These are phyloP conservation scores for Petrocephalus zakoni DNA, from an alignment of 2,113 vertebrate species.

Conservation along the genomic window DNA sequence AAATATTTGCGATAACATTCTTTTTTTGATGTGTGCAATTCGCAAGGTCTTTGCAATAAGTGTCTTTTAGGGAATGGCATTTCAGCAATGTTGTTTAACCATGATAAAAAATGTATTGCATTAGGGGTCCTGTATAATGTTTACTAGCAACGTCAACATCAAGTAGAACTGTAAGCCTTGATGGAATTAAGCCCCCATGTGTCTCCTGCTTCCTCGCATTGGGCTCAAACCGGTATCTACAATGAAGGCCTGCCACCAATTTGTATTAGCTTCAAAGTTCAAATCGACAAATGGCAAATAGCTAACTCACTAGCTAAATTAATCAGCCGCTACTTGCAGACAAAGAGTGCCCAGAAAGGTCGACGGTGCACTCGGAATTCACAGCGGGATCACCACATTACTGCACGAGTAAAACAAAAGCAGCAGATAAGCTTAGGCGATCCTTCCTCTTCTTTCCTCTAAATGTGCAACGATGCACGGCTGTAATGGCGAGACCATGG, in stretches of 20 bases:
- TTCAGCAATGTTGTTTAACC: slow-evolving; percentile 35
- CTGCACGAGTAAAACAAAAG: not conserved
- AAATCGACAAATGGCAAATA: not conserved
- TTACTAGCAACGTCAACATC: slow-evolving; percentile 42
- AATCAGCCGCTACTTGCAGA: not conserved
- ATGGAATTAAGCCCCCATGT: slow-evolving; percentile 58
- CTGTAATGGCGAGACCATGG: not conserved
- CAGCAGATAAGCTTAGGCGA: not conserved
- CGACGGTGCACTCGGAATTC: not conserved
- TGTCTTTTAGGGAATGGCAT: not conserved
- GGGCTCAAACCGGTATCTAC: not conserved
- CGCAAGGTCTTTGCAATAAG: slow-evolving; percentile 36
- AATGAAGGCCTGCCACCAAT: not conserved
- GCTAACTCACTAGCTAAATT: not conserved
- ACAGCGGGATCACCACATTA: not conserved
- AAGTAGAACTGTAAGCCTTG: slow-evolving; percentile 56
- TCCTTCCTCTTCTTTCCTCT: not conserved
- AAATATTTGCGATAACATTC: slow-evolving; percentile 34
- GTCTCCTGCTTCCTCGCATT: slow-evolving; percentile 5
- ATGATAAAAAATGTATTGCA: slow-evolving; percentile 49
- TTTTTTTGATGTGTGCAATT: slow-evolving; percentile 53
- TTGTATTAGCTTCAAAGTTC: not conserved
- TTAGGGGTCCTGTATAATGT: slow-evolving; percentile 45
- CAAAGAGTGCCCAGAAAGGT: not conserved
- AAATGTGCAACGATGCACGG: not conserved